Evolutionary conservation across 2,888 invertebrate species (phyloP), one percentile per base, ranked within the genome.

Genomic region (Caenorhabditis angaria): DNA sequence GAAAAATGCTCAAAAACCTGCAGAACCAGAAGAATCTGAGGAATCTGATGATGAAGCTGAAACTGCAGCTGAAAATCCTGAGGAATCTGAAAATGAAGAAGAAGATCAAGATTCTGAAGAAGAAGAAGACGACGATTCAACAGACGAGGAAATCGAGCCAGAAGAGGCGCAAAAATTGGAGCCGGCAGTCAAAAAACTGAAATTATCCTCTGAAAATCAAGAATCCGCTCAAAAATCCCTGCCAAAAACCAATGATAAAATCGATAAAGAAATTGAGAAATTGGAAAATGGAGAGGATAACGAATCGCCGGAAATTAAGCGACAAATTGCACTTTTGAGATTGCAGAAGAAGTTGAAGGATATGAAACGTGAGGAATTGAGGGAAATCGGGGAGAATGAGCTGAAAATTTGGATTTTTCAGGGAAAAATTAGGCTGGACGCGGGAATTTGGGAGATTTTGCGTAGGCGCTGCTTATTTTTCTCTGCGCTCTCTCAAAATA

Each of bases 281-380:
- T 55, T 74, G 32, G 81, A 74, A 50, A 70, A 72, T 0, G 70
- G 72, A 27, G 79, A 81, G 51, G 70, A 75, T 48, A 62, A 76
- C 14, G 76, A 82, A 25, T 60, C 65, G 32, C 78, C 78, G 2
- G 70, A 77, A 29, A 72, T 74, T 41, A 74, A 68, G 41, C 71
- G 82, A 18, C 68, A 77, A 65, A 54, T 77, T 35, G 78, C 80
- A 0, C 64, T 80, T 55, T 65, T 77, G 6, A 76, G 70, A 41
- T 66, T 81, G 27, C 76, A 81, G 62, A 76, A 80, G 57, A 81
- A 78, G 59, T 54, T 81, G 47, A 75, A 72, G 25, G 62, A 71
- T 12, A 71, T 81, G 71, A 79, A 81, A 62, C 28, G 70, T 67
- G 50, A 59, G 57, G 6, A 35, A 35, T 12, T 10, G 6, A 35